Base-by-base conservation (phyloP, 2,113 vertebrate species). In the Halcyon senegalensis region DNA sequence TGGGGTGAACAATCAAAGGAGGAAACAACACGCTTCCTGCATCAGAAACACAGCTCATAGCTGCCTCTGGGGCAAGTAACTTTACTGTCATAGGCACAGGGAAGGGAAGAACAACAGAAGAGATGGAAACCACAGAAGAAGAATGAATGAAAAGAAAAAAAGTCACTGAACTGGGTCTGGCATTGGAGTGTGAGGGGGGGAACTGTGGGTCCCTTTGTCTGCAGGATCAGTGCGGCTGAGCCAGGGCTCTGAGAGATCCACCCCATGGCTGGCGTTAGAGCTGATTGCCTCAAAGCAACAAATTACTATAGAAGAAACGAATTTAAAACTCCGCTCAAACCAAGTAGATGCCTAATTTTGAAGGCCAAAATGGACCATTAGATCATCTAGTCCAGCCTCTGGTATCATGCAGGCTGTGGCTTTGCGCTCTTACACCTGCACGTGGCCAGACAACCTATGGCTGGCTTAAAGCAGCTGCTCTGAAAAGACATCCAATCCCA, bases 221-320 rank as follows among this genome's bases (percentile, higher is more conserved):
- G 50, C 73, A 1, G 1, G 43, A 31, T 24, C 43, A 46, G 53
- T 6, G 1, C 2, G 43, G 43, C 56, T 24, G 63, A 67, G 50
- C 41, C 19, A 35, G 28, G 10, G 84, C 51, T 87, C n/a, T 33
- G 41, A 64, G 33, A 4, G 25, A 90, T 68, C 41, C 17, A 16
- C 31, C 21, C 48, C 63, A 13, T 1, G 3, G 56, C 75, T 67
- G 1, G 0, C 62, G 63, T 60, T 23, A 53, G 1, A 58, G 41
- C 67, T 25, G 14, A 21, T 20, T 8, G 37, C 76, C 43, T 60
- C 46, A 67, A 87, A 81, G 43, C 27, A 66, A 93, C 89, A 46
- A 79, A 82, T 60, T 87, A 76, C 73, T 44, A 6, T 16, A 74
- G 86, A 64, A 87, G 86, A 93, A 94, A 73, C 56, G 80, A 89